phyloP scores from a whole-genome alignment of 2,888 invertebrate species.

The Ptychoptera albimana region DNA sequence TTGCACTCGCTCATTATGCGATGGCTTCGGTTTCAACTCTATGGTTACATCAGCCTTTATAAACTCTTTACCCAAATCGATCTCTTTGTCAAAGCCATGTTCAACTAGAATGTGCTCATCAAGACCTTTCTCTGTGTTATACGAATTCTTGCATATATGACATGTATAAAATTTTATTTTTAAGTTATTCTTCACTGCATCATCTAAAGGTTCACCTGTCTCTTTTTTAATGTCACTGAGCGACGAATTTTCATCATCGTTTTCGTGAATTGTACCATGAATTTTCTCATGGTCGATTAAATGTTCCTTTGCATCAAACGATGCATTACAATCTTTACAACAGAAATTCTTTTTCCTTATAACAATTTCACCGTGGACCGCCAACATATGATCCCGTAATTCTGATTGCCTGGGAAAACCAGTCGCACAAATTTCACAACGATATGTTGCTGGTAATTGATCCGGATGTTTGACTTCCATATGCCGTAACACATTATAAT shows the following conservation, averaged over 20 bases:
- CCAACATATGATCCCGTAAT: slow-evolving; percentile 28
- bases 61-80: background rate
- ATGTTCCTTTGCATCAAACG: slow-evolving; percentile 9
- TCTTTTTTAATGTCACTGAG: too few species aligned
- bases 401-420: slow-evolving; percentile 29
- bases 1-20: too few species aligned
- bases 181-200: slow-evolving; percentile 4
- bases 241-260: too few species aligned
- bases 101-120: slow-evolving; percentile 8
- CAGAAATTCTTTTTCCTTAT: slow-evolving; percentile 15
- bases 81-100: slow-evolving; percentile 7
- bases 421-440: slow-evolving; percentile 25
- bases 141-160: slow-evolving; percentile 7
- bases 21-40: slow-evolving; percentile 1
- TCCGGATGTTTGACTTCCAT: slow-evolving; percentile 32
- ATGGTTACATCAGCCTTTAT: too few species aligned
- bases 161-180: slow-evolving; percentile 7
- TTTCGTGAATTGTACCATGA: too few species aligned
- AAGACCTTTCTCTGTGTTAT: slow-evolving; percentile 6
- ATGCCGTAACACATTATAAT: slow-evolving; percentile 30
- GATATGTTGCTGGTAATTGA: slow-evolving; percentile 29
- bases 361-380: slow-evolving; percentile 22
- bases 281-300: slow-evolving; percentile 8
- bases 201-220: too few species aligned
- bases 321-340: slow-evolving; percentile 8